Percentiles rank a stretch among this genome's conserved stretches.
Evolutionary conservation across 2,888 invertebrate genomes (phyloP).

Genomic region (Stenurella melanura): DNA sequence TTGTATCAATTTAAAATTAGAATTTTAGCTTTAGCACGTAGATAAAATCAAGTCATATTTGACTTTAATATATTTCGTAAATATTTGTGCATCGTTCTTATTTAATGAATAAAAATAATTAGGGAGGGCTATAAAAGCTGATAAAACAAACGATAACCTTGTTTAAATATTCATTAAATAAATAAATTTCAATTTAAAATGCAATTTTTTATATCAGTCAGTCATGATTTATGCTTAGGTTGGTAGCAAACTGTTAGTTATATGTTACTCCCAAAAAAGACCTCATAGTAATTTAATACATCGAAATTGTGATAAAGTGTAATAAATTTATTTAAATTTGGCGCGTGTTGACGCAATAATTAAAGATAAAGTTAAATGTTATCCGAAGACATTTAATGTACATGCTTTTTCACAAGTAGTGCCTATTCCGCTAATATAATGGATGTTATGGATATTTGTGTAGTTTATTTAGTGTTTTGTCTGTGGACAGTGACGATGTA

Average conservation of each 20-base stretch:
- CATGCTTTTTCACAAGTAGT: slow-evolving; percentile 63
- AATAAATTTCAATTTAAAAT: slow-evolving; percentile 47
- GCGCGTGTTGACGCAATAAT: slow-evolving; percentile 66
- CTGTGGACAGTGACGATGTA: slow-evolving; percentile 55
- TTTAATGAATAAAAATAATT: slow-evolving; percentile 47
- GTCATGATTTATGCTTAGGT: slow-evolving; percentile 6
- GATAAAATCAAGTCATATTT: slow-evolving; percentile 23
- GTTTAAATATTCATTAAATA: slow-evolving; percentile 53
- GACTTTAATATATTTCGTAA: slow-evolving; percentile 18
- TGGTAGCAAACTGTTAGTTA: slow-evolving; percentile 1
- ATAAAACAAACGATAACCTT: slow-evolving; percentile 58
- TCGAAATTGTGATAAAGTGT: slow-evolving; percentile 35
- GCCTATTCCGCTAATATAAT: slow-evolving; percentile 60
- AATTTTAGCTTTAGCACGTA: not conserved
- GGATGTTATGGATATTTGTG: slow-evolving; percentile 64
- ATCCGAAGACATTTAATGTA: slow-evolving; percentile 61
- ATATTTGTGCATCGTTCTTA: slow-evolving; percentile 46
- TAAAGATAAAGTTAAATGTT: slow-evolving; percentile 65
- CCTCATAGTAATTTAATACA: slow-evolving; percentile 28
- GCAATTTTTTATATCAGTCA: slow-evolving; percentile 47
- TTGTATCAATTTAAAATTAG: slow-evolving; percentile 10
- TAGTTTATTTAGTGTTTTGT: slow-evolving; percentile 55
- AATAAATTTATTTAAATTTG: slow-evolving; percentile 62
- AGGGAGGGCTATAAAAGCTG: slow-evolving; percentile 53
- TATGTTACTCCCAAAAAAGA: not conserved